Evolutionary conservation across 2,888 invertebrate species (phyloP), one percentile per base, ranked within the genome.

Genomic region (Trichopria drosophilae): DNA sequence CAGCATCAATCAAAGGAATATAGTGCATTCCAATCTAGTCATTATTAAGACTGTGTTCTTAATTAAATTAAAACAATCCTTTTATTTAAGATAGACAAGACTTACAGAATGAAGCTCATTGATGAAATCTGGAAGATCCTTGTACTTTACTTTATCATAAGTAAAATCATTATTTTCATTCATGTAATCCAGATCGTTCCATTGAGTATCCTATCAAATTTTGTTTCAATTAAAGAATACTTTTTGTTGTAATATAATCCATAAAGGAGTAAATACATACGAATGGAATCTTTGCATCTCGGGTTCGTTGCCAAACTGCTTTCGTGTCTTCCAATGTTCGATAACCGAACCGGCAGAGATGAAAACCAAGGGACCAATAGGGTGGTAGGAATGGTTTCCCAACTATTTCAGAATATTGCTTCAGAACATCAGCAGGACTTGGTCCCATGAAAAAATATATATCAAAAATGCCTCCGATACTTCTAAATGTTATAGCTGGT

Each of bases 101-200:
- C 60, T 60, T 66, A 79, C 79, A 54, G 69, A 62, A 61, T 90
- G 90, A 26, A 90, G 55, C 39, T 84, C 79, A 6, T 84, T 71
- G 0, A 90, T 82, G 61, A 88, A 90, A n/a, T 80, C 73, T 0
- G 87, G 85, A 26, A 90, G 73, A 3, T 81, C 84, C 34, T 78
- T 78, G 70, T 80, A 90, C 23, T 80, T 81, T 0, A 72, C 69
- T n/a, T 76, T 73, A 66, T 88, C 83, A 63, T 85, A 84, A 0
- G 90, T 90, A 67, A 93, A 93, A 71, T 90, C 90, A 69, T 90
- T 88, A 52, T 81, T 81, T 40, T 83, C 78, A 18, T 83, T 78
- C 91, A 92, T 92, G 68, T 90, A 90, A 75, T 92, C 91, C 54
- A 92, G 81, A 72, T 92, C 92, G 64, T 88, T 89, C 88, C 90